phyloP scores from a whole-genome alignment of 2,888 invertebrate genomes.

The Calephelis perditalis region DNA sequence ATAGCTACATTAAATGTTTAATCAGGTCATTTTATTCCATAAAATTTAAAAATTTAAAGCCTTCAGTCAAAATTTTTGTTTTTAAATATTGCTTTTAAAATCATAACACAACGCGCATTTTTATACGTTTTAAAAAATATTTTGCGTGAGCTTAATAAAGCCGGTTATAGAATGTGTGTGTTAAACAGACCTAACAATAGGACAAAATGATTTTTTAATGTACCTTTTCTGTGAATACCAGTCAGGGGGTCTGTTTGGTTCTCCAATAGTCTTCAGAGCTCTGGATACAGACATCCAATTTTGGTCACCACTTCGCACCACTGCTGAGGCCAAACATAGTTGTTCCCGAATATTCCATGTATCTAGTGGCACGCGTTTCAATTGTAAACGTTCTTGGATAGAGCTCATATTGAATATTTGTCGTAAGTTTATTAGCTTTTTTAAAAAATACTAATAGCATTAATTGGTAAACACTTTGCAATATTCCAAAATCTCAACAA shows the following conservation, averaged over 20 bases:
- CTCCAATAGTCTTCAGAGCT: conserved; percentile 86
- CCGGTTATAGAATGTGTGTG: no score
- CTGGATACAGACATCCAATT: conserved; percentile 95
- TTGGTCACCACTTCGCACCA: conserved; percentile 90
- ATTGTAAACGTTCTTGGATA: conserved; percentile 62
- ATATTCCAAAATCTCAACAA: no score
- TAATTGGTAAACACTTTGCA: no score
- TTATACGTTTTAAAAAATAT: no score
- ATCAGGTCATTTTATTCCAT: no score
- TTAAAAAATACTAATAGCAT: no score
- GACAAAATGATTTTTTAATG: conserved; percentile 13
- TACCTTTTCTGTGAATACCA: conserved; percentile 90
- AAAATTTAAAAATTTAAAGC: no score
- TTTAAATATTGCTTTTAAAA: no score
- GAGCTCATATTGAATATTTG: conserved; percentile 51
- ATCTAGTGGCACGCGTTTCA: conserved; percentile 87
- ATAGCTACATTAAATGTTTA: no score
- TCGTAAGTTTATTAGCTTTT: not conserved
- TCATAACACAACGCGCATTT: no score
- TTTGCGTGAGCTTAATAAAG: no score
- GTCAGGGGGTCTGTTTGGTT: conserved; percentile 85
- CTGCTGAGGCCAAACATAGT: conserved; percentile 90
- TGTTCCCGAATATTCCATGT: conserved; percentile 92
- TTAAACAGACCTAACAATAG: not conserved
- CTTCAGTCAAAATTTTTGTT: no score